Conservation (phyloP, 1,140 invertebrate genomes). For the Hirudo medicinalis region DNA sequence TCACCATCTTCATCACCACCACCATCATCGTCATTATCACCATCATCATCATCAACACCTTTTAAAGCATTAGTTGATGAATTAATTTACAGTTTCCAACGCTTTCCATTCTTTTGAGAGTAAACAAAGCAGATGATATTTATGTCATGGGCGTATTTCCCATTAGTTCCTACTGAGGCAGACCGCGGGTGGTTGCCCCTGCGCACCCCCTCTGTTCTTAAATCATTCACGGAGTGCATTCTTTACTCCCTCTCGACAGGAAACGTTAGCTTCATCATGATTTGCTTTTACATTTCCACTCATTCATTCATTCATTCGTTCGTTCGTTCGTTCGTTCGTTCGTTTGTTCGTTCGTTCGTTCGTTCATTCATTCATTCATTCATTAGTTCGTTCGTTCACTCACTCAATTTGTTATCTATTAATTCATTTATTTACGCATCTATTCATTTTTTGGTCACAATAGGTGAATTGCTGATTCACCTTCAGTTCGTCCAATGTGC, state of each 20-base stretch:
- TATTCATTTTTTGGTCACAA: background rate
- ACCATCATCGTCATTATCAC: background rate
- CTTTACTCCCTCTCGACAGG: background rate
- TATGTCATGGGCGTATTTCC: background rate
- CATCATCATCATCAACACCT: background rate
- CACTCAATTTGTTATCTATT: background rate
- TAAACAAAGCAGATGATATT: background rate
- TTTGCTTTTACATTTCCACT: slow-evolving; percentile 1
- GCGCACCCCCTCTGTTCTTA: background rate
- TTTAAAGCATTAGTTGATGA: background rate
- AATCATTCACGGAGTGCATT: background rate
- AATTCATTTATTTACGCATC: background rate
- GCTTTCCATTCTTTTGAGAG: too few species aligned
- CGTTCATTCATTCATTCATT: slow-evolving; percentile 4
- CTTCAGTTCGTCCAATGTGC: background rate
- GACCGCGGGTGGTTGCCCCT: background rate
- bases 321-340: slow-evolving; percentile 1
- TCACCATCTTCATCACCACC: background rate
- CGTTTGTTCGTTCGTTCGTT: slow-evolving; percentile 5
- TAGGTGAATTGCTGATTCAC: background rate
- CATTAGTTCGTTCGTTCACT: slow-evolving; percentile 8
- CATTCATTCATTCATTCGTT: slow-evolving; percentile 10
- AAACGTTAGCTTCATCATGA: background rate
- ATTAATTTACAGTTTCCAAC: background rate
- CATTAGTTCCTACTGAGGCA: too few species aligned